Evolutionary conservation across 2,888 invertebrate genomes (phyloP), one percentile per base, ranked within the genome.

Genomic region (Eurois occulta): DNA sequence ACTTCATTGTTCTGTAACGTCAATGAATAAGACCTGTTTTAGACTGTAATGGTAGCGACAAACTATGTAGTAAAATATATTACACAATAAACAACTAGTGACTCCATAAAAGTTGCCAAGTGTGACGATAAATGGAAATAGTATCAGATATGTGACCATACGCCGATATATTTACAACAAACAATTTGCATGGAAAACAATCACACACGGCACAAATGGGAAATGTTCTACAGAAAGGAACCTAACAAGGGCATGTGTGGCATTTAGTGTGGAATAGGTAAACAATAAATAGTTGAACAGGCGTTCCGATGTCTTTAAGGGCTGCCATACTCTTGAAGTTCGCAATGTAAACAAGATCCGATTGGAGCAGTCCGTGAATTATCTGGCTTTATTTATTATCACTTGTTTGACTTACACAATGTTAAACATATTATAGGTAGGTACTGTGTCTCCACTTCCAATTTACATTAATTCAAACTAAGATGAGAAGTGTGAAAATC

Each of bases 311-410:
- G 93, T 94, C 94, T 94, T 94, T 91, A 95, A 92, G 89, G 87
- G 85, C 85, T 77, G 79, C 77, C 86, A 84, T 85, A 79, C 84
- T 81, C 85, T 86, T 87, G 88, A 91, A 92, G 92, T 91, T 94
- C 90, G 91, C 92, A 93, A 93, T 95, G 95, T 95, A 95, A 95
- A 96, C 95, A 95, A 92, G 95, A 95, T 94, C 92, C 89, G 95
- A 96, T 96, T 95, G 95, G 94, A 95, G 94, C 91, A 90, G 89
- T 91, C 91, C 73, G 80, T 87, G 91, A 94, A 94, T 95, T 94
- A 95, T 95, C 93, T 92, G 88, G 91, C 82, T 91, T 94, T 94
- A 95, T 96, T 95, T 95, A 95, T 95, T 94, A 92, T 52, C 92
- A 93, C 93, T 91, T 92, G 93, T 92, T 92, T 89, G 86, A 88